Conservation (phyloP, 2,888 invertebrate species). For the Neoaliturus tenellus region DNA sequence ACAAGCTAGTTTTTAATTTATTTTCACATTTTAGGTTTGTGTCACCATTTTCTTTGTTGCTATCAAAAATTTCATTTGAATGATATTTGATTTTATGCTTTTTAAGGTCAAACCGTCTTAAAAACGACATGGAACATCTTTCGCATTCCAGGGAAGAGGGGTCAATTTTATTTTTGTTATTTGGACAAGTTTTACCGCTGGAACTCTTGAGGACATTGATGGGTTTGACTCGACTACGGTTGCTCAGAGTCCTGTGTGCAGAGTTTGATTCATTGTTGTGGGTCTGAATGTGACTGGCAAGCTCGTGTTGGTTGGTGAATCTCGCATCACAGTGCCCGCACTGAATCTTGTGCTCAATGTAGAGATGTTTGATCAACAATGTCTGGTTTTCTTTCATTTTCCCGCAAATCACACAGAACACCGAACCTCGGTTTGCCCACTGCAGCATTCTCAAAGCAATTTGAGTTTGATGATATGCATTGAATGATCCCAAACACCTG, state of each 20-base stretch:
- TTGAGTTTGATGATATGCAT: slow-evolving; percentile 49
- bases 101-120: background rate
- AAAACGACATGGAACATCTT: background rate
- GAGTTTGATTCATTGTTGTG: background rate
- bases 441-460: slow-evolving; percentile 34
- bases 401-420: slow-evolving; percentile 25
- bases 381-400: slow-evolving; percentile 24
- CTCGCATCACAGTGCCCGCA: slow-evolving; percentile 25
- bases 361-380: slow-evolving; percentile 20
- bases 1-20: background rate
- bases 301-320: background rate
- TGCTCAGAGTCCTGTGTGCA: background rate
- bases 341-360: slow-evolving; percentile 13
- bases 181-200: background rate
- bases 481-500: slow-evolving; percentile 53
- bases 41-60: slow-evolving; percentile 8
- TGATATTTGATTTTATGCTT: slow-evolving; percentile 31
- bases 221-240: background rate
- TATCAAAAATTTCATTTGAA: background rate
- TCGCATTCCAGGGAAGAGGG: background rate
- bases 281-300: background rate
- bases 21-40: background rate
- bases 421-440: slow-evolving; percentile 1
- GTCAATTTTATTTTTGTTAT: background rate
- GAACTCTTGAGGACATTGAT: too few species aligned